Base-by-base conservation (phyloP, 2,797 vertebrate genomes). In the Eulemur coronatus region DNA sequence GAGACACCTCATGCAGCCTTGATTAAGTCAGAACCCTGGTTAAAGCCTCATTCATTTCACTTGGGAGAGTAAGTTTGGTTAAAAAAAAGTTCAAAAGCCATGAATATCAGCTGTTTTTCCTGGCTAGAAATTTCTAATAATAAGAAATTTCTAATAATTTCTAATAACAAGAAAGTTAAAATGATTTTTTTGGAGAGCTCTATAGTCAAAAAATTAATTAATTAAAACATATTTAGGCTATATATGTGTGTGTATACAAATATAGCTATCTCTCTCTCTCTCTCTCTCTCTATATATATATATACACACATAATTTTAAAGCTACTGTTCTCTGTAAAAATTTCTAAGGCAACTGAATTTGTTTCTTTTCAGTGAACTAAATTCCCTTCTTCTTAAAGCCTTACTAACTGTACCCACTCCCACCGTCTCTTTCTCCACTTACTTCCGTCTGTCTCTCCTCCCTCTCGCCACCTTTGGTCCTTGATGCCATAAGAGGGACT, bases 201-300 rank as follows among this genome's bases (percentile, higher is more conserved):
- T 65, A 33, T 65, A 65, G 30, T n/a, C 30, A 65, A 33, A n/a
- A 65, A 17, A 65, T n/a, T 63, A 63, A 61, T 30, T 61, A 61
- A 63, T 63, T 65, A n/a, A 65, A 65, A 65, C 15, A n/a, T 65
- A n/a, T 65, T 65, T 65, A n/a, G 30, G 61, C 30, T 17, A 8
- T 65, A 17, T 65, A 14, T 63, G 61, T 63, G 59, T 57, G 20
- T 24, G 55, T 22, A 20, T 55, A 55, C 52, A 55, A 20, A 55
- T 55, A 55, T 55, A 22, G 3, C 52, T 8, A 0, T 55, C 0
- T 7, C 52, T 55, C 0, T 55, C 7, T 55, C 20, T 55, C 18
- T 20, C 18, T 50, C 14, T 48, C 2, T 48, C 13, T 52, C 7
- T 52, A 7, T 18, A 18, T 52, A 52, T 52, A 18, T 52, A 52